Evolutionary conservation across 2,888 invertebrate species (phyloP).

Genomic region (Halocaridina rubra): DNA sequence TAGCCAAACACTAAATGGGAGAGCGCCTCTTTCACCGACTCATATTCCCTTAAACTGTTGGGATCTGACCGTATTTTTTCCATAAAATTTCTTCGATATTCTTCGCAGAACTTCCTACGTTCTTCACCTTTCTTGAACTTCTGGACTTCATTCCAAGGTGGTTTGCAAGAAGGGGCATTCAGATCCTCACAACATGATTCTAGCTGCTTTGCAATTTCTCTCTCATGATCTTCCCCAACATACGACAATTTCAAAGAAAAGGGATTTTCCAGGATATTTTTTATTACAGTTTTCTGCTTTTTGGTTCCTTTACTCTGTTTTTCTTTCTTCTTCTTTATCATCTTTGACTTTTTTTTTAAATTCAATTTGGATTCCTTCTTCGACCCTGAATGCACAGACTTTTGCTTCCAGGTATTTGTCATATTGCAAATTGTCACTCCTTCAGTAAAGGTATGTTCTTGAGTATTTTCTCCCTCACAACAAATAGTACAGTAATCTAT

Average conservation of each 20-base stretch:
- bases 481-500: no score
- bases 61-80: background rate
- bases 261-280: slow-evolving; percentile 62
- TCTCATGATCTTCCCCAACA: background rate
- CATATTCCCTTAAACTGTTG: background rate
- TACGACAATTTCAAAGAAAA: slow-evolving; percentile 45
- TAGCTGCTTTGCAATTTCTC: background rate
- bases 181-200: slow-evolving; percentile 1
- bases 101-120: background rate
- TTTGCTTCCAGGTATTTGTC: no score
- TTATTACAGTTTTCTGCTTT: slow-evolving; percentile 22
- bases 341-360: no score
- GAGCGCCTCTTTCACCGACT: background rate
- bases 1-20: slow-evolving; percentile 54
- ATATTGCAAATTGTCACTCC: no score
- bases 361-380: no score
- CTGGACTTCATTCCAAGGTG: slow-evolving; percentile 34
- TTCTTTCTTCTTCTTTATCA: slow-evolving; percentile 1
- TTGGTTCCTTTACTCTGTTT: slow-evolving; percentile 10
- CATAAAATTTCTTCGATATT: background rate
- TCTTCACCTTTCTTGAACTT: slow-evolving; percentile 28
- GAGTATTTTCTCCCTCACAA: no score
- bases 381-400: no score
- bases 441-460: no score
- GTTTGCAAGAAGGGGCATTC: background rate